Base-by-base conservation (phyloP, 1,140 invertebrate species). In the Alviniconcha marisindica region DNA sequence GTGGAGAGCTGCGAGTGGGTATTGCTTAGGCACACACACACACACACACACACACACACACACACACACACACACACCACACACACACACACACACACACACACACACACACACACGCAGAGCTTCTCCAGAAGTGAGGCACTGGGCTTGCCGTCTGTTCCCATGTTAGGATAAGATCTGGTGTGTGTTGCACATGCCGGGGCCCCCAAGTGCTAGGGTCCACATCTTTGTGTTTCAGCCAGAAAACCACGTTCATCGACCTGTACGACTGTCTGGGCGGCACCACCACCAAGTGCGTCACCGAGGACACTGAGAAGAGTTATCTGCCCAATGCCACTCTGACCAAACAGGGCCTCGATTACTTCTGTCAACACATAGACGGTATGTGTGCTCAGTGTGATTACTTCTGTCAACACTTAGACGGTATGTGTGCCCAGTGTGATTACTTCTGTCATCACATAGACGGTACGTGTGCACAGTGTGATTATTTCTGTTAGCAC, bases 221-320 rank as follows among this genome's bases (percentile, higher is more conserved):
- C 33, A 31, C 28, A 28, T 69, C 5, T 69, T 69, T 69, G 63
- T 60, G 21, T 69, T 69, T 69, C 28, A 33, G n/a, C 28, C 33
- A 71, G 4, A 40, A 71, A 36, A 18, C 18, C 2, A 71, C 36
- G 36, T 78, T 56, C 51, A 2, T n/a, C n/a, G 31, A 60, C 0
- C 56, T 78, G 51, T 78, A 60, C 31, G 51, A 78, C 36, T 78
- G 77, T 40, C 51, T 78, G 28, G 56, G 28, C 28, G 31, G 33
- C 3, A 60, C 77, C 38, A 78, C 77, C 0, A 38, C 33, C 15
- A 78, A 56, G 14, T 78, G 77, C 31, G 33, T 71, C 21, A 36
- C 48, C 36, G 48, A 56, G 48, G 51, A 60, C 3, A 21, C 10
- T 1, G 44, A 54, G 31, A 78, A 36, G 77, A 40, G 24, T 5